Percentiles rank a stretch among this genome's conserved stretches.
Evolutionary conservation across 2,888 invertebrate species (phyloP).

Genomic region (Drosophila helvetica): DNA sequence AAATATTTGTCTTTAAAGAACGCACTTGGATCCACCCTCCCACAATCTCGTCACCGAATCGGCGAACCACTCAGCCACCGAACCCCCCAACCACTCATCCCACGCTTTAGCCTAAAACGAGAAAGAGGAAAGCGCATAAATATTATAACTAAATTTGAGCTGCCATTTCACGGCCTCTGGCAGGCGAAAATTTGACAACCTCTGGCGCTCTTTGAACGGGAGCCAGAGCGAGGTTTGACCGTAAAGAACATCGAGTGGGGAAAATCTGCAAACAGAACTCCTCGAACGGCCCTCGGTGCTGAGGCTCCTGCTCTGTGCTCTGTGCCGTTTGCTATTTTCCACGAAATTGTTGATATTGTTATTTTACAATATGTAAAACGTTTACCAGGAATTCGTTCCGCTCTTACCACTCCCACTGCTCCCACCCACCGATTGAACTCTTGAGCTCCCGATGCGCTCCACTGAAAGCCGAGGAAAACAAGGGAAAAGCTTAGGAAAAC

Average conservation of each 20-base stretch:
- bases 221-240: background rate
- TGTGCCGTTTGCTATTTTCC: conserved; percentile 21
- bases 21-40: background rate
- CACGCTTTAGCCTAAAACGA: background rate
- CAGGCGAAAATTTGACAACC: conserved; percentile 33
- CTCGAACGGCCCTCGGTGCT: background rate
- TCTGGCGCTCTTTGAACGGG: background rate
- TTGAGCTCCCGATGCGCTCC: background rate
- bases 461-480: background rate
- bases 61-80: conserved; percentile 1
- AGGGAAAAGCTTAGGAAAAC: background rate
- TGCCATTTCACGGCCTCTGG: conserved; percentile 36
- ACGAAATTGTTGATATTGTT: conserved; percentile 57
- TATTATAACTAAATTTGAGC: conserved; percentile 58
- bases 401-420: background rate
- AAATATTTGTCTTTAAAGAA: background rate
- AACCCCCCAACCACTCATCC: conserved; percentile 14
- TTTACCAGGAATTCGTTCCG: conserved; percentile 55
- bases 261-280: background rate
- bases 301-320: background rate
- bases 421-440: conserved; percentile 10
- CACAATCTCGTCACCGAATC: background rate
- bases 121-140: conserved; percentile 44
- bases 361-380: conserved; percentile 70
- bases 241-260: no score